Percentiles rank a stretch among this genome's conserved stretches.
Evolutionary conservation across 2,888 invertebrate species (phyloP).

Genomic region (Microplitis deprimator): DNA sequence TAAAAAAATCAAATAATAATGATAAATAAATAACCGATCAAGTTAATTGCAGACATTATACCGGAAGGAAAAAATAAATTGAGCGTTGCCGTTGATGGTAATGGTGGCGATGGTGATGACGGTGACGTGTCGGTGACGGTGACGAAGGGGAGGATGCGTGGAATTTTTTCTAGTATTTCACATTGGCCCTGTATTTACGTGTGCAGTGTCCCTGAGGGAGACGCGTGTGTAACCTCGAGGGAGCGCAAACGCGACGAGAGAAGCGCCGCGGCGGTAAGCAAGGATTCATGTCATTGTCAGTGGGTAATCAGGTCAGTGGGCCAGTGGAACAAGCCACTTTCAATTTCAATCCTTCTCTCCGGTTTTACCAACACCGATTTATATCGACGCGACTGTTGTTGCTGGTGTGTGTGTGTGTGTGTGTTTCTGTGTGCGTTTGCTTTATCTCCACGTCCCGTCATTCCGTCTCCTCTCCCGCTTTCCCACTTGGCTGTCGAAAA

Average conservation of each 20-base stretch:
- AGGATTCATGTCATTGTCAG: slow-evolving; percentile 74
- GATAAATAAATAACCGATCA: background rate
- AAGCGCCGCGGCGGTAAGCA: slow-evolving; percentile 64
- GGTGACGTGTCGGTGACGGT: slow-evolving; percentile 26
- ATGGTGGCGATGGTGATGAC: slow-evolving; percentile 26
- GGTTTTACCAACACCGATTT: slow-evolving; percentile 21
- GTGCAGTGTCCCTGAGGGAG: slow-evolving; percentile 37
- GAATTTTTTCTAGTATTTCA: background rate
- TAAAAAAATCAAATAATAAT: slow-evolving; percentile 16
- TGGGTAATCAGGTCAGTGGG: slow-evolving; percentile 79
- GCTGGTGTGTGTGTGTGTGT: background rate
- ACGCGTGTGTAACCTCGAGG: slow-evolving; percentile 34
- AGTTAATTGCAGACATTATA: background rate
- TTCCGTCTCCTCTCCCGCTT: background rate
- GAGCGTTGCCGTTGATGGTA: slow-evolving; percentile 60
- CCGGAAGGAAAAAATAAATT: slow-evolving; percentile 39
- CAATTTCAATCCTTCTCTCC: slow-evolving; percentile 69
- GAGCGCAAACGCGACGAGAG: slow-evolving; percentile 56
- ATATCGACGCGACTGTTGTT: slow-evolving; percentile 13
- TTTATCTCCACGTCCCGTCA: background rate
- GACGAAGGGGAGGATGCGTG: slow-evolving; percentile 40
- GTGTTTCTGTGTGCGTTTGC: slow-evolving; percentile 8
- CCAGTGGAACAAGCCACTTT: slow-evolving; percentile 74
- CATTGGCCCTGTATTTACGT: background rate
- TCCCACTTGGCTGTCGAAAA: background rate